These are phyloP conservation scores for Phengaris arion DNA, from an alignment of 2,888 invertebrate genomes.

Conservation along the genomic window DNA sequence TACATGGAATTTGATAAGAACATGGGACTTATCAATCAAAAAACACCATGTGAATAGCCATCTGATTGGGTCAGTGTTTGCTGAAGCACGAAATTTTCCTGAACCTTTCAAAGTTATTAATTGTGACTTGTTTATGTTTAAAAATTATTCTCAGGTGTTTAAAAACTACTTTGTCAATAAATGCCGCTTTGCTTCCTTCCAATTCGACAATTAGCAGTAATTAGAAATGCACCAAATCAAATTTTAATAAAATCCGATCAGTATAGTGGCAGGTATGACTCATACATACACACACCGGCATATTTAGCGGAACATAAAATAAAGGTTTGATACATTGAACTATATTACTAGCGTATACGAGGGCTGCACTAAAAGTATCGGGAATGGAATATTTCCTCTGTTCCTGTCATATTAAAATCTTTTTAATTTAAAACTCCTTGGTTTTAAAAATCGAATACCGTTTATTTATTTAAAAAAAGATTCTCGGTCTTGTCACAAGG, in stretches of 20 bases:
- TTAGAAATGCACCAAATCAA: conserved; percentile 14
- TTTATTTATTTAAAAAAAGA: no score
- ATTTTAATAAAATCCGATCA: conserved; percentile 27
- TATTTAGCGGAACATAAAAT: no score
- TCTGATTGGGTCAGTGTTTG: conserved; percentile 25
- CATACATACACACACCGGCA: conserved; percentile 1
- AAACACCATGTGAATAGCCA: conserved; percentile 30
- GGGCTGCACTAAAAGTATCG: no score
- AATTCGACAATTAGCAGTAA: conserved; percentile 4
- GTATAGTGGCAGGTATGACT: conserved; percentile 29
- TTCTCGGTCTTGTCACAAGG: no score
- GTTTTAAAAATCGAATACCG: no score
- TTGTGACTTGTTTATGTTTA: conserved; percentile 29
- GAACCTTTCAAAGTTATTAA: conserved; percentile 29
- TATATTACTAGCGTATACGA: no score
- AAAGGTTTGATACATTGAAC: no score
- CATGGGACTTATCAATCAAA: conserved; percentile 34
- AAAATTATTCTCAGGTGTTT: conserved; percentile 28
- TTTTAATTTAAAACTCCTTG: no score
- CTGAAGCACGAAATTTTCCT: conserved; percentile 21
- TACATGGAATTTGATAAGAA: conserved; percentile 37
- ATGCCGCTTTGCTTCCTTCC: conserved; percentile 15
- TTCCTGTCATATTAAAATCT: no score
- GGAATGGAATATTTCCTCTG: no score
- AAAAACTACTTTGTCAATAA: conserved; percentile 29